Evolutionary conservation across 2,888 invertebrate species (phyloP), one percentile per base, ranked within the genome.

Genomic region (Hetaerina titia): DNA sequence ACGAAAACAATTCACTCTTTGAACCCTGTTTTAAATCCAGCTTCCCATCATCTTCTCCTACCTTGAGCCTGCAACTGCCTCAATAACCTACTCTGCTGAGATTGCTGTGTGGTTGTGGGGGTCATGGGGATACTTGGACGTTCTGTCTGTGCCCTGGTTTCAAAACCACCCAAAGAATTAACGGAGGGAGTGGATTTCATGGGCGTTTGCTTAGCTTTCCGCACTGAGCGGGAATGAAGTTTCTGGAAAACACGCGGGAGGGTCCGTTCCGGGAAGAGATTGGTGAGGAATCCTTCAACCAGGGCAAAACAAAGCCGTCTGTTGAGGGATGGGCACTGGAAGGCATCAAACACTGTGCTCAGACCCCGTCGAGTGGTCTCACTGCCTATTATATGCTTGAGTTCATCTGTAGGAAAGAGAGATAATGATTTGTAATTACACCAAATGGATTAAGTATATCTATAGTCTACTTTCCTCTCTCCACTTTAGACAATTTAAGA

Each of bases 351-450:
- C 58, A 99, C 98, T 22, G 98, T 98, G 95, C 98, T 97, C 22
- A 99, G 97, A 8, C 99, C 99, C 96, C 98, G 97, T 56, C 98
- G 97, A 6, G 98, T 98, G 4, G 99, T 98, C 96, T 99, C 99
- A 89, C 98, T 98, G 0, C 99, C 99, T 95, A 99, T 98, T 96
- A 99, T 98, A 96, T 98, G 98, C 96, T 98, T 98, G 95, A 99
- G 97, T 96, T 99, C 99, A 97, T 99, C 99, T 98, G 97, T 56
- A 97, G 97, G 95, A 56, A 95, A 95, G 64, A 94, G 13, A 31
- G 81, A 6, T 7, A 31, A 81, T 15, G 0, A 81, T 69, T 69
- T 5, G n/a, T 17, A 69, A 5, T n/a, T 69, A n/a, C 5, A 22
- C 19, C 4, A 69, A 19, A 2, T 17, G 69, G n/a, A 19, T 64